Conservation (phyloP, 1,140 invertebrate species). For the Drosophila kikkawai region DNA sequence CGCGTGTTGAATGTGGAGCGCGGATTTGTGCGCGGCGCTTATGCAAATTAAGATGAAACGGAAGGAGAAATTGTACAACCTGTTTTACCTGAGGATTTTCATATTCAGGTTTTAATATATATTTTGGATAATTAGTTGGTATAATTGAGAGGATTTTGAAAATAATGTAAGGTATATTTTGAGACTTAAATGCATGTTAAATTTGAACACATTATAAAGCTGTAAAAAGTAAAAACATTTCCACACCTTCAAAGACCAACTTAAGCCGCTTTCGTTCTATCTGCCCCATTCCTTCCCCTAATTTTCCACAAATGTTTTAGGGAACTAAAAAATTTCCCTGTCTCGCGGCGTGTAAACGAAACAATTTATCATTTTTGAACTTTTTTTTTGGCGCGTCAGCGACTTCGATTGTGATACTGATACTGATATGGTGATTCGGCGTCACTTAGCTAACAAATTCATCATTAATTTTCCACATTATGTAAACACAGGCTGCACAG, state of each 20-base stretch:
- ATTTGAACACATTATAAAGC: too few relatives aligned
- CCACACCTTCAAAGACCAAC: neutral
- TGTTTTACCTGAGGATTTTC: conserved; percentile 2
- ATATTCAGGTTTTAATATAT: conserved; percentile 4
- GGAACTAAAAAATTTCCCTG: conserved; percentile 15
- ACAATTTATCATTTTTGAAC: conserved; percentile 71
- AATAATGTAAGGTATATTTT: neutral
- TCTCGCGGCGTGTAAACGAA: conserved; percentile 36
- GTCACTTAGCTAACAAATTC: conserved; percentile 65
- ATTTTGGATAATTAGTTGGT: neutral
- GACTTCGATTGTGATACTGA: conserved; percentile 31
- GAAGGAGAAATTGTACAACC: conserved; percentile 23
- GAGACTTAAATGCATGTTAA: neutral
- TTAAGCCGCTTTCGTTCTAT: neutral
- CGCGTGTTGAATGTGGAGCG: conserved; percentile 77
- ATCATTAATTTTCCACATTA: conserved; percentile 80
- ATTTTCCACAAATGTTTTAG: conserved; percentile 1
- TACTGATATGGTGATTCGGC: conserved; percentile 26
- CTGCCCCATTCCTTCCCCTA: neutral
- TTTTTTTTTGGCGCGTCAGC: conserved; percentile 46
- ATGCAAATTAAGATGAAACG: conserved; percentile 76
- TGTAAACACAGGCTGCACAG: conserved; percentile 61
- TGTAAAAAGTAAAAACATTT: too few relatives aligned
- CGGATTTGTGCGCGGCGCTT: conserved; percentile 68
- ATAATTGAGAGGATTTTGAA: neutral